A percentile compares a stretch with the other conserved stretches of the same genome.
Evolutionary conservation across 2,888 invertebrate genomes (phyloP).

Genomic region (Pegoplata infirma): DNA sequence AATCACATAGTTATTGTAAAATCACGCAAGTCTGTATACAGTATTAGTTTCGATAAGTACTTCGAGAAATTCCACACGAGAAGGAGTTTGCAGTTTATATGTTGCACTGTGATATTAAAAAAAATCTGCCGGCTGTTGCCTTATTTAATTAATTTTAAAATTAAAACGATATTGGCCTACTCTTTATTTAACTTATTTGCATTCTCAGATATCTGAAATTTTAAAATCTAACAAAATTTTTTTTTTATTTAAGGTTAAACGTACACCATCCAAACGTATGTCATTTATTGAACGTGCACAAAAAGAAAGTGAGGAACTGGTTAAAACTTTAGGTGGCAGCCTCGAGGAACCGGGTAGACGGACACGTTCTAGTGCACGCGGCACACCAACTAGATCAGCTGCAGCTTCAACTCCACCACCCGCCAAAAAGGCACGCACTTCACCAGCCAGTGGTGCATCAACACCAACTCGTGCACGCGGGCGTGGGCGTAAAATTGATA

Average conservation of each 20-base stretch:
- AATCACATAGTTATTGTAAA: too few species aligned
- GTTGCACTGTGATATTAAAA: too few species aligned
- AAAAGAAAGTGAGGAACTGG: conserved; percentile 76
- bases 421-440: conserved; percentile 73
- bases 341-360: conserved; percentile 76
- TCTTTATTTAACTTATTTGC: too few species aligned
- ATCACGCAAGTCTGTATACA: too few species aligned
- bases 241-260: conserved; percentile 69
- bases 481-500: conserved; percentile 74
- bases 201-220: too few species aligned
- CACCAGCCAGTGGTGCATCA: conserved; percentile 67
- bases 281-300: conserved; percentile 77
- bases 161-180: too few species aligned
- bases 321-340: conserved; percentile 76
- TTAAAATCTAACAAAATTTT: too few species aligned
- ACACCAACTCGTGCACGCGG: conserved; percentile 71
- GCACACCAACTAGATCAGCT: conserved; percentile 71
- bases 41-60: too few species aligned
- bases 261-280: conserved; percentile 76
- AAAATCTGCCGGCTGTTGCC: too few species aligned
- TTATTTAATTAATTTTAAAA: too few species aligned
- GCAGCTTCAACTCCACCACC: conserved; percentile 74
- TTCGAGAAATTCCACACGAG: too few species aligned
- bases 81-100: too few species aligned
- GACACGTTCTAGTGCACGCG: conserved; percentile 77